phyloP scores from a whole-genome alignment of 2,888 invertebrate species.

The Priocnemis perturbator region DNA sequence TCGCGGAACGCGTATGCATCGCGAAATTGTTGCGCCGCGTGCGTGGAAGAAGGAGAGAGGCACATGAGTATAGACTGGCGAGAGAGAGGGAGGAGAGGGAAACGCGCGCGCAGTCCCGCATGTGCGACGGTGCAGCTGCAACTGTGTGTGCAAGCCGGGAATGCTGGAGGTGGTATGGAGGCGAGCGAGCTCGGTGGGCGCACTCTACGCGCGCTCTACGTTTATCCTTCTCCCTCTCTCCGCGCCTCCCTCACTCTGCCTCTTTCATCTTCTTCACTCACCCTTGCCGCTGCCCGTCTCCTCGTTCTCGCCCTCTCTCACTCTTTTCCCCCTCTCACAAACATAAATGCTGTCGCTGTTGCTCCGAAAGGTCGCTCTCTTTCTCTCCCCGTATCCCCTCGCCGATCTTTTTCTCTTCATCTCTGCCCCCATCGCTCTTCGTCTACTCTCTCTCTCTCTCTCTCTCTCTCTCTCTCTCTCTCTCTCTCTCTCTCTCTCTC shows the following conservation, averaged over 20 bases:
- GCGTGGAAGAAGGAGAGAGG: constrained; percentile 18
- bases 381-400: constrained; percentile 17
- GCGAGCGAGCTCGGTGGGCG: constrained; percentile 60
- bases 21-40: constrained; percentile 29
- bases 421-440: constrained; percentile 12
- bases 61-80: constrained; percentile 7
- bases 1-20: constrained; percentile 21
- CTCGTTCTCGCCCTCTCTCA: constrained; percentile 4
- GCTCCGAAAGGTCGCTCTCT: background rate
- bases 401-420: constrained; percentile 8
- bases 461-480: background rate
- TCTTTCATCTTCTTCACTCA: constrained; percentile 6
- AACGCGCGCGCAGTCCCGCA: constrained; percentile 52
- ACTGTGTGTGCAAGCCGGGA: constrained; percentile 68
- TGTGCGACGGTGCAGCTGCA: constrained; percentile 68
- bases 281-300: constrained; percentile 18
- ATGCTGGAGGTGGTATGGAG: constrained; percentile 69
- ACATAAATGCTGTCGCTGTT: background rate
- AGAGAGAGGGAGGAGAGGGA: constrained; percentile 20
- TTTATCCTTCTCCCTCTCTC: constrained; percentile 11
- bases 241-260: constrained; percentile 25
- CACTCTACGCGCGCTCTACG: constrained; percentile 35
- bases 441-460: background rate
- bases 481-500: constrained; percentile 17
- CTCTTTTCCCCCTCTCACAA: background rate